Conservation (phyloP, 2,113 vertebrate genomes). For the Ovis canadensis region DNA sequence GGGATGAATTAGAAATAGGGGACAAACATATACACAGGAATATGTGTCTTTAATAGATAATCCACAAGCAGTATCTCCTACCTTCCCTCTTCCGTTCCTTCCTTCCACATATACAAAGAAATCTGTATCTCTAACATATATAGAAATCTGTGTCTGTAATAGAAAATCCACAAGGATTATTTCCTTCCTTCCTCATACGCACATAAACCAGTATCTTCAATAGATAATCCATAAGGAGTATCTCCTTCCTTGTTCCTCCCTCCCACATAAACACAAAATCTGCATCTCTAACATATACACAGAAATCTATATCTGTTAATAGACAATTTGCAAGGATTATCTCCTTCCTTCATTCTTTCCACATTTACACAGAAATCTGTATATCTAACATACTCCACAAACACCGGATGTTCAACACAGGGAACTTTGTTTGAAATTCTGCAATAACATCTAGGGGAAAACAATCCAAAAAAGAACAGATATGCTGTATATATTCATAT, state of each 20-base stretch:
- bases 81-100: not conserved
- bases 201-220: not conserved
- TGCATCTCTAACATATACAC: not conserved
- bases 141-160: not conserved
- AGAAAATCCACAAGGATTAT: not conserved
- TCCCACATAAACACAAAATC: not conserved
- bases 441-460: not conserved
- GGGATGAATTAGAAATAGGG: not conserved
- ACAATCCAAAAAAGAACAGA: not conserved
- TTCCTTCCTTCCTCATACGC: not conserved
- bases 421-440: not conserved
- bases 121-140: not conserved
- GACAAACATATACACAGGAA: not conserved
- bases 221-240: not conserved
- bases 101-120: not conserved
- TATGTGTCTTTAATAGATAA: not conserved
- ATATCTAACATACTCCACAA: not conserved
- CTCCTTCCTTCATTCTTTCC: not conserved
- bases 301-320: not conserved
- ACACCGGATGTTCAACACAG: not conserved
- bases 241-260: not conserved
- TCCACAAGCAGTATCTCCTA: not conserved
- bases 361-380: not conserved
- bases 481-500: not conserved
- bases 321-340: not conserved